phyloP scores from a whole-genome alignment of 2,888 invertebrate genomes.

The Dastarcus helophoroides region DNA sequence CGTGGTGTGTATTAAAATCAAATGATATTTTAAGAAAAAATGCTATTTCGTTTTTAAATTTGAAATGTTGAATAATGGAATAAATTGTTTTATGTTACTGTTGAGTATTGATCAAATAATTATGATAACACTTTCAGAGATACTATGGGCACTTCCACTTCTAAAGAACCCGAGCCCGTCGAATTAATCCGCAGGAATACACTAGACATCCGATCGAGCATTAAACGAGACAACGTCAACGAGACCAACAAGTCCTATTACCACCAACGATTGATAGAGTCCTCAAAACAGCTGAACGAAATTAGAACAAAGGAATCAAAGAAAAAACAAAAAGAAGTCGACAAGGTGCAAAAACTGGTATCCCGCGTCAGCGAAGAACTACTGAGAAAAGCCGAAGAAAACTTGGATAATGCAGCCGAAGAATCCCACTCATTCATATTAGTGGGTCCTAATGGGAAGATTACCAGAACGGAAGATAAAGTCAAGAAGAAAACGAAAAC shows the following conservation, averaged over 20 bases:
- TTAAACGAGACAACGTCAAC: conserved; percentile 4
- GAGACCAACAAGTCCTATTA: conserved; percentile 7
- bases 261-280: conserved; percentile 5
- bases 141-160: conserved; percentile 6
- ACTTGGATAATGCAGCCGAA: conserved; percentile 20
- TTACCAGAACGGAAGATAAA: conserved; percentile 5
- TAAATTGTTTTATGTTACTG: no score
- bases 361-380: conserved; percentile 10
- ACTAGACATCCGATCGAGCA: conserved; percentile 7
- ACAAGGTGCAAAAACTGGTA: conserved; percentile 9
- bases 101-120: no score
- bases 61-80: no score
- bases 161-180: conserved; percentile 9
- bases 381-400: conserved; percentile 7
- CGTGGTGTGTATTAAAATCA: no score
- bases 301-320: conserved; percentile 7
- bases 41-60: no score
- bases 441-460: not conserved
- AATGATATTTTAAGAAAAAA: no score
- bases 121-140: not conserved
- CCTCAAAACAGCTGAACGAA: conserved; percentile 9
- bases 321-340: conserved; percentile 9
- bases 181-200: conserved; percentile 5
- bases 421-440: conserved; percentile 21
- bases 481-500: not conserved